Conservation (phyloP, 2,888 invertebrate genomes). For the Drosophila macrospina region DNA sequence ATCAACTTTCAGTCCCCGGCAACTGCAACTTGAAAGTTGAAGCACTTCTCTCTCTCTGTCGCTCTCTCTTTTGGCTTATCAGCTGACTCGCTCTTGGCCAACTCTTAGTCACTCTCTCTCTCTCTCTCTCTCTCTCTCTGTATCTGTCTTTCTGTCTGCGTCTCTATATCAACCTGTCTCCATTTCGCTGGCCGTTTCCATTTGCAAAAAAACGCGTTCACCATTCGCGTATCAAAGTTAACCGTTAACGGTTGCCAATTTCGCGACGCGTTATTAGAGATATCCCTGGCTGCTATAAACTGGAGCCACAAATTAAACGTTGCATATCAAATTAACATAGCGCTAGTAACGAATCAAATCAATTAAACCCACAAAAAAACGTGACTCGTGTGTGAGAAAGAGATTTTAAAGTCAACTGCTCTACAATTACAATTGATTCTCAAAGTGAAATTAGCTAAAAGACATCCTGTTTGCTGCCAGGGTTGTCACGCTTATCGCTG, state of each 20-base stretch:
- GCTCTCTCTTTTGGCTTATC: constrained; percentile 36
- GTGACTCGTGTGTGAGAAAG: constrained; percentile 23
- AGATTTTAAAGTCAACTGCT: not conserved
- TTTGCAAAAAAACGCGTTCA: constrained; percentile 32
- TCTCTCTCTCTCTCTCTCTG: constrained; percentile 1
- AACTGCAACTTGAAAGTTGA: constrained; percentile 29
- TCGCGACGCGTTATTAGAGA: constrained; percentile 23
- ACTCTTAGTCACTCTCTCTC: constrained; percentile 18
- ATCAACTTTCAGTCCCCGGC: constrained; percentile 45
- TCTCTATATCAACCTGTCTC: not conserved
- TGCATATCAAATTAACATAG: constrained; percentile 25
- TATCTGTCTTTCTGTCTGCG: constrained; percentile 8
- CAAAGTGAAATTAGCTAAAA: not conserved
- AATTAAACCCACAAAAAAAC: not conserved
- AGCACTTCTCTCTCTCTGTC: constrained; percentile 12
- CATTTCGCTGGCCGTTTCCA: not conserved
- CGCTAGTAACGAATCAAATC: constrained; percentile 8
- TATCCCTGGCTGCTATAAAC: constrained; percentile 6
- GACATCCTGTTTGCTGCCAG: constrained; percentile 1
- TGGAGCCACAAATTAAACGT: constrained; percentile 6
- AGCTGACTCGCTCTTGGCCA: constrained; percentile 30
- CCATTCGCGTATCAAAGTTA: constrained; percentile 76
- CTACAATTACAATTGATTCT: not conserved
- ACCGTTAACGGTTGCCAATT: constrained; percentile 72
- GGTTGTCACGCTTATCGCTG: constrained; percentile 15